phyloP scores from a whole-genome alignment of 2,113 vertebrate genomes.

The Riparia riparia region DNA sequence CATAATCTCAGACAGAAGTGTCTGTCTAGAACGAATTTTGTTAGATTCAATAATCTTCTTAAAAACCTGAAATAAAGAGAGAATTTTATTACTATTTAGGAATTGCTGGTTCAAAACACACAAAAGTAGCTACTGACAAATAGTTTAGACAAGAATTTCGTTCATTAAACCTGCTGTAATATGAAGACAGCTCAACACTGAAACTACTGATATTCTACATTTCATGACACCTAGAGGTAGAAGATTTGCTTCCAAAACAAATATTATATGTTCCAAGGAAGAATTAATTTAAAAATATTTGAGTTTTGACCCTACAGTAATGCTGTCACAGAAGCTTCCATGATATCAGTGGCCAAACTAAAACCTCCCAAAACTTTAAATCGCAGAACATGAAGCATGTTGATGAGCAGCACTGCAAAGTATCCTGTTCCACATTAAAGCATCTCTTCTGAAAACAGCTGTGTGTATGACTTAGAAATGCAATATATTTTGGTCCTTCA shows the following conservation, averaged over 20 bases:
- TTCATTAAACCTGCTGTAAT: background rate
- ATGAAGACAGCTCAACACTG: background rate
- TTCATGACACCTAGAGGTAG: background rate
- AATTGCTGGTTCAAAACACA: background rate
- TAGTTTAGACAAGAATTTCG: background rate
- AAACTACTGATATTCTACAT: background rate
- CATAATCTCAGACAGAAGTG: background rate
- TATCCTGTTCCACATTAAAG: background rate
- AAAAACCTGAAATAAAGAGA: constrained; percentile 65
- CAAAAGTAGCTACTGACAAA: background rate
- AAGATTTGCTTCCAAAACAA: background rate
- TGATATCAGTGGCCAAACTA: background rate
- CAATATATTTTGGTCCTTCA: background rate
- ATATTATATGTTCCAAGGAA: background rate
- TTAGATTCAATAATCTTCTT: constrained; percentile 10
- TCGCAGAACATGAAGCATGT: background rate
- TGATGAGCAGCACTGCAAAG: background rate
- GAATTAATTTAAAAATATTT: background rate
- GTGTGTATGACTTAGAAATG: background rate
- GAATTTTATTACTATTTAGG: constrained; percentile 7
- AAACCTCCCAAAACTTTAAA: background rate
- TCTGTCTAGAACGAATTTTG: background rate
- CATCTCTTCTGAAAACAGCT: background rate
- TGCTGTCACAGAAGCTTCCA: background rate
- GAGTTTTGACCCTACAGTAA: background rate